Percentiles rank a stretch among this genome's conserved stretches.
These are phyloP conservation scores for Eospalax fontanierii DNA, from an alignment of 2,797 vertebrate species.

Conservation along the genomic window DNA sequence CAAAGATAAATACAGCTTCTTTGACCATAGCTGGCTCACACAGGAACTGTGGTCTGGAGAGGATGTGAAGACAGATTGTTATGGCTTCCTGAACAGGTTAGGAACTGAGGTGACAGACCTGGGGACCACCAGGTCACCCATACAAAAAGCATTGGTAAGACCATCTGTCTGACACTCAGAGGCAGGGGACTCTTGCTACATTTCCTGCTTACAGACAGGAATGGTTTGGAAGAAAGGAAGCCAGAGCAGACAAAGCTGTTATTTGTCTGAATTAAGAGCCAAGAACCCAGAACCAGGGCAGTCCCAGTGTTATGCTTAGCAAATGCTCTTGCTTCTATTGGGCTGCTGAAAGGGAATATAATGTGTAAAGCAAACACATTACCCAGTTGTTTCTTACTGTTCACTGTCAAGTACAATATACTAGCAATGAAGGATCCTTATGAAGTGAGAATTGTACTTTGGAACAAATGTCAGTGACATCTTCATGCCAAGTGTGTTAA, in stretches of 20 bases:
- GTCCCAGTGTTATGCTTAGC: background rate
- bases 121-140: background rate
- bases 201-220: background rate
- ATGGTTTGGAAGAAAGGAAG: background rate
- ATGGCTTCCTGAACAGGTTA: background rate
- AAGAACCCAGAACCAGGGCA: background rate
- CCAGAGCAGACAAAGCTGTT: background rate
- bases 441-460: background rate
- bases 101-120: background rate
- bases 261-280: background rate
- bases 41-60: background rate
- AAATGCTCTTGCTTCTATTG: constrained; percentile 12
- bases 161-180: background rate
- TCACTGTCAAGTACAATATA: constrained; percentile 59
- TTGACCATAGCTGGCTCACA: background rate
- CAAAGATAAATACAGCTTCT: background rate
- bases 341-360: background rate
- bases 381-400: constrained; percentile 47
- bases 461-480: constrained; percentile 55
- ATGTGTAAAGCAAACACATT: constrained; percentile 37
- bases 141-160: background rate
- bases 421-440: constrained; percentile 45
- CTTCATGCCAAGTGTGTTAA: constrained; percentile 64
- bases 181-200: background rate
- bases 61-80: background rate